A percentile compares a stretch with the other conserved stretches of the same genome.
Conservation (phyloP, 2,113 vertebrate genomes). For the Hemiscyllium ocellatum region DNA sequence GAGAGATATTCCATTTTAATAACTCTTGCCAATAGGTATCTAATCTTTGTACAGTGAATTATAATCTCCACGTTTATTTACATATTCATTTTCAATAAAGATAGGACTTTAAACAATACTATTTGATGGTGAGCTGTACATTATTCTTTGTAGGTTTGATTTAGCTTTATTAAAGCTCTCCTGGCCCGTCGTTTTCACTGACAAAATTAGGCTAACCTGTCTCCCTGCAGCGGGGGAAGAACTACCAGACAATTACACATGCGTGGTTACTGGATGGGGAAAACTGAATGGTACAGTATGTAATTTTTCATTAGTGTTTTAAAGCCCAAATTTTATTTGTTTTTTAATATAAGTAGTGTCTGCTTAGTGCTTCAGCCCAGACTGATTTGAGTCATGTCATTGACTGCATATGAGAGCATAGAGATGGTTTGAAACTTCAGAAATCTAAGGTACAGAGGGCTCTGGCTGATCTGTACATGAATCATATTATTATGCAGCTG, state of each 20-base stretch:
- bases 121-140: background rate
- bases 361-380: background rate
- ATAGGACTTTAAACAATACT: background rate
- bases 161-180: conserved; percentile 31
- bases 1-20: background rate
- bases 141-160: conserved; percentile 24
- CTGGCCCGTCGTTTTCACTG: conserved; percentile 31
- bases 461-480: too few relatives aligned
- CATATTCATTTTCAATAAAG: background rate
- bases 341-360: background rate
- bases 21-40: background rate
- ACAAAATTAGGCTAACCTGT: conserved; percentile 25
- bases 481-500: too few relatives aligned
- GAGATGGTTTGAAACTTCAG: too few relatives aligned
- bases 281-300: conserved; percentile 36
- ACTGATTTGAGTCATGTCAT: background rate
- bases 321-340: background rate
- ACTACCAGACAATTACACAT: conserved; percentile 16
- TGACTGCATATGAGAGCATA: background rate
- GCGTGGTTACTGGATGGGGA: conserved; percentile 25
- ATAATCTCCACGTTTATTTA: background rate
- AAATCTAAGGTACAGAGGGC: too few relatives aligned
- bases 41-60: background rate
- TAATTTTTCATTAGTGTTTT: conserved; percentile 7
- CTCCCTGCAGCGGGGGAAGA: conserved; percentile 8